Percentiles rank a stretch among this genome's conserved stretches.
Conservation (phyloP, 1,140 invertebrate genomes). For the Leptopilina clavipes region DNA sequence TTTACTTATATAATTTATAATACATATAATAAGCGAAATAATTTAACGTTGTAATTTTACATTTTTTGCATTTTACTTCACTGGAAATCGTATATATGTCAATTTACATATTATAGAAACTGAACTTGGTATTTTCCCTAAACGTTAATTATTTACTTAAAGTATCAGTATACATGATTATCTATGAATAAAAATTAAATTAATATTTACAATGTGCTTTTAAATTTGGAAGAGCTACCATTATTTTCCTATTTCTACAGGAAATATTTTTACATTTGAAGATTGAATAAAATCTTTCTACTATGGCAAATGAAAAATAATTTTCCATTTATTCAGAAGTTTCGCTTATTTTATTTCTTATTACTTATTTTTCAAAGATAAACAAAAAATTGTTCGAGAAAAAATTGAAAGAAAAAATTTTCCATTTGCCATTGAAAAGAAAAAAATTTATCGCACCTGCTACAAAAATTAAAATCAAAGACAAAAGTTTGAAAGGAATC, state of each 20-base stretch:
- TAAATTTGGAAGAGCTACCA: conserved; percentile 1
- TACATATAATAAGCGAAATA: conserved; percentile 18
- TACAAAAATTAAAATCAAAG: neutral
- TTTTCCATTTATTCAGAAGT: too few relatives aligned
- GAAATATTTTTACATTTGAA: neutral
- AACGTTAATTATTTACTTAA: neutral
- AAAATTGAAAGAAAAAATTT: neutral
- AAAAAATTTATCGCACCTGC: neutral
- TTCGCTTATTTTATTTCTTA: too few relatives aligned
- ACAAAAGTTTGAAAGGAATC: neutral
- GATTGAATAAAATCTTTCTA: neutral
- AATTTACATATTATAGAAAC: conserved; percentile 14
- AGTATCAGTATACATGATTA: neutral
- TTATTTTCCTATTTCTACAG: neutral
- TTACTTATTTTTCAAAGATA: too few relatives aligned
- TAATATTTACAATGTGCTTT: conserved; percentile 27
- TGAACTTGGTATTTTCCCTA: neutral
- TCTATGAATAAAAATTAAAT: conserved; percentile 2
- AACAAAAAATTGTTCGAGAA: too few relatives aligned
- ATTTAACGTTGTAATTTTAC: conserved; percentile 8
- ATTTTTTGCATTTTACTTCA: neutral
- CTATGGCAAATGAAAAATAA: too few relatives aligned
- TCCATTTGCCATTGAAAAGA: neutral
- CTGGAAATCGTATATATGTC: neutral
- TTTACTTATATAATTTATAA: too few relatives aligned